These are phyloP conservation scores for Crossaster papposus DNA, from an alignment of 53 echinoderm and acorn worm species.

Conservation along the genomic window DNA sequence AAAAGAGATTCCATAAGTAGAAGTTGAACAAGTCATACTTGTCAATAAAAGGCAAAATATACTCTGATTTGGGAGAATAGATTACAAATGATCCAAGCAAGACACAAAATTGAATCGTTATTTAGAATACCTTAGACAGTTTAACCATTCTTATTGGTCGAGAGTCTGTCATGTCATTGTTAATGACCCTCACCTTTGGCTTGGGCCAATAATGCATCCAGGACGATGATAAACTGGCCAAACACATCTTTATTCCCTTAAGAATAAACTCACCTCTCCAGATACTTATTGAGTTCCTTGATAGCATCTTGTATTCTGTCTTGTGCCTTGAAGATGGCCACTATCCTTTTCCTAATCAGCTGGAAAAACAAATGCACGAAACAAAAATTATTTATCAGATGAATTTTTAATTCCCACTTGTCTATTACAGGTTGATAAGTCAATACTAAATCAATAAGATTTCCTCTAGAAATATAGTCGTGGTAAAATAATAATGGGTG, in stretches of 20 bases:
- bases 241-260: too few relatives aligned
- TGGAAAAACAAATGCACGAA: constrained; percentile 16
- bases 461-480: neutral
- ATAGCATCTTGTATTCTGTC: constrained; percentile 84
- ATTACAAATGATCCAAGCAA: too few relatives aligned
- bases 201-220: too few relatives aligned
- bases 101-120: too few relatives aligned
- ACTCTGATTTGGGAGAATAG: too few relatives aligned
- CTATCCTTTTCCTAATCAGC: constrained; percentile 89
- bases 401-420: too few relatives aligned
- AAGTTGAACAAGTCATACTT: neutral
- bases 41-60: neutral
- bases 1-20: neutral
- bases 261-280: constrained; percentile 82
- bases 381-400: neutral
- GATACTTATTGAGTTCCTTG: constrained; percentile 82
- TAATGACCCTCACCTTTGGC: too few relatives aligned
- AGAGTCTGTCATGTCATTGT: too few relatives aligned
- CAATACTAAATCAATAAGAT: neutral
- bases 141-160: too few relatives aligned
- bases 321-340: constrained; percentile 86
- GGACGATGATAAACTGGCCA: too few relatives aligned
- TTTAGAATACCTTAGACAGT: too few relatives aligned
- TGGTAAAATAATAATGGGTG: neutral
- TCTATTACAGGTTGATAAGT: neutral